These are phyloP conservation scores for Chlorops oryzae DNA, from an alignment of 1,140 invertebrate genomes.

Conservation along the genomic window DNA sequence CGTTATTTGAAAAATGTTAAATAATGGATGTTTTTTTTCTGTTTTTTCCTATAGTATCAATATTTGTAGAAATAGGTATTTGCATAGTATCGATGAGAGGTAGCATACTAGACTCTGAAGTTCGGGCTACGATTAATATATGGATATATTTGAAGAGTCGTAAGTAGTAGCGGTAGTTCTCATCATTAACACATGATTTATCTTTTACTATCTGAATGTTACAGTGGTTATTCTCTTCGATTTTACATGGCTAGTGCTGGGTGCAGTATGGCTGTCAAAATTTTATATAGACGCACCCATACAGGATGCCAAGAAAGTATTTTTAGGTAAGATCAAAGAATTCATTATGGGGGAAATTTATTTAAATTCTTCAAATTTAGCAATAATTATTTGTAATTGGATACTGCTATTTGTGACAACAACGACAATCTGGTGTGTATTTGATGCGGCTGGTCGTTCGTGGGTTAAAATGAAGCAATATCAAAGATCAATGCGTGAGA, in stretches of 20 bases:
- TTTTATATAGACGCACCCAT: conserved; percentile 66
- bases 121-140: conserved; percentile 71
- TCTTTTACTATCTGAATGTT: conserved; percentile 10
- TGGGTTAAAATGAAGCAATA: conserved; percentile 93
- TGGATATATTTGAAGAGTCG: conserved; percentile 74
- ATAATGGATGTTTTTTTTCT: too few species aligned
- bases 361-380: conserved; percentile 52
- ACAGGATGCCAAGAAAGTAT: conserved; percentile 64
- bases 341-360: not conserved
- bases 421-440: conserved; percentile 81
- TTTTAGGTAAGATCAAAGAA: conserved; percentile 61
- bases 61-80: conserved; percentile 67
- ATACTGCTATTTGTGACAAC: conserved; percentile 66
- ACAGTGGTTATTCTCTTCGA: conserved; percentile 69
- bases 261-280: conserved; percentile 65
- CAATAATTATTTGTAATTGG: conserved; percentile 76
- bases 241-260: conserved; percentile 68
- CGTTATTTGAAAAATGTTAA: not conserved
- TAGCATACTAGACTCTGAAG: conserved; percentile 70
- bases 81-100: conserved; percentile 73
- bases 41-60: conserved; percentile 52
- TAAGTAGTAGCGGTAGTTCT: conserved; percentile 47
- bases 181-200: not conserved
- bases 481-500: conserved; percentile 73
- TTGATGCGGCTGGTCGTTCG: conserved; percentile 79